phyloP scores from a whole-genome alignment of 1,140 invertebrate species.

The Zaprionus capensis region DNA sequence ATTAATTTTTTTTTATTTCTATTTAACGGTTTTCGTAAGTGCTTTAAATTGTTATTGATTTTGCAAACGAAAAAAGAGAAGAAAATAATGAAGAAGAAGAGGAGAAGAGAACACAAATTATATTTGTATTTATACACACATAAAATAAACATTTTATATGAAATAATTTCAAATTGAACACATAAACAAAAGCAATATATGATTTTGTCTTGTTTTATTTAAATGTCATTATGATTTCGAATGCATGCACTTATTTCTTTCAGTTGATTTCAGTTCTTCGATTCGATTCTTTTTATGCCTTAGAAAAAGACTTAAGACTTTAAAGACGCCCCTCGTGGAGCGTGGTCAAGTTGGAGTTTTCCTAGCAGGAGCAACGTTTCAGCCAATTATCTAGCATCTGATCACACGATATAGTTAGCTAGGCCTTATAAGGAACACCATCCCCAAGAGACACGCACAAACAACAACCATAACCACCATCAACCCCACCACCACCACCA shows the following conservation, averaged over 20 bases:
- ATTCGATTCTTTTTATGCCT: no score
- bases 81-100: slow-evolving; percentile 26
- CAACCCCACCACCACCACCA: neutral
- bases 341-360: neutral
- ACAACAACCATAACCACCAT: neutral
- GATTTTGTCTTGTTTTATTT: slow-evolving; percentile 23
- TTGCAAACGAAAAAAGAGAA: slow-evolving; percentile 53
- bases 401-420: slow-evolving; percentile 9
- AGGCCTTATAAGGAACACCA: slow-evolving; percentile 22
- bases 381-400: slow-evolving; percentile 23
- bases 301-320: slow-evolving; percentile 6
- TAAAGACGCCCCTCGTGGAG: neutral
- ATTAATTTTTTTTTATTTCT: slow-evolving; percentile 45
- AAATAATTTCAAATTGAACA: slow-evolving; percentile 41
- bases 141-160: slow-evolving; percentile 69
- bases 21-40: slow-evolving; percentile 68
- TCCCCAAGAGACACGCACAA: slow-evolving; percentile 12
- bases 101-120: slow-evolving; percentile 63
- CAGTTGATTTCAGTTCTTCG: no score
- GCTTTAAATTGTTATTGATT: slow-evolving; percentile 78
- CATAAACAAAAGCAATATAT: slow-evolving; percentile 15
- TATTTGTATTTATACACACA: slow-evolving; percentile 73
- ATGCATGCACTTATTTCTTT: no score
- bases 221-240: neutral
- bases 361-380: slow-evolving; percentile 1